These are phyloP conservation scores for Accipiter virgatus DNA, from an alignment of 2,113 vertebrate species.

Conservation along the genomic window DNA sequence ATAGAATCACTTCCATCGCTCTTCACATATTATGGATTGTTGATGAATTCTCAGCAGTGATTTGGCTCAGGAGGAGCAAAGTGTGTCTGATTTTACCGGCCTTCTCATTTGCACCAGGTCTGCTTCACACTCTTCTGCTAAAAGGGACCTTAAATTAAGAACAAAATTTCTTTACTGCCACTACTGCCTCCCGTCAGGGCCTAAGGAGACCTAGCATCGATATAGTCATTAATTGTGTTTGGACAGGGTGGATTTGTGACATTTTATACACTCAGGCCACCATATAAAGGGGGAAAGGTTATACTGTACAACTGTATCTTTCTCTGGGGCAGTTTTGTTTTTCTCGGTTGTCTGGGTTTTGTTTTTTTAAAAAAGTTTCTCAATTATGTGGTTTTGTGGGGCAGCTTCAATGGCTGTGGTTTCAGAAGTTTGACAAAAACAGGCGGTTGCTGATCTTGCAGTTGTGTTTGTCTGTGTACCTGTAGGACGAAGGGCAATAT, in stretches of 20 bases:
- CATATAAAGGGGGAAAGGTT: background rate
- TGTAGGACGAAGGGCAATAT: background rate
- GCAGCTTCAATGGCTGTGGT: background rate
- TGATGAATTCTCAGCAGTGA: slow-evolving; percentile 49
- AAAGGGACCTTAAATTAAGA: background rate
- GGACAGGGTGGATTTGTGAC: background rate
- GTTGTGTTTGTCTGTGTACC: slow-evolving; percentile 43
- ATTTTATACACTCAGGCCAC: background rate
- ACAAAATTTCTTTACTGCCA: background rate
- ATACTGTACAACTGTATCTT: background rate
- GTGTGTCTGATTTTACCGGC: background rate
- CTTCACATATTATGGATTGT: background rate
- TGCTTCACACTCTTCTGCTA: background rate
- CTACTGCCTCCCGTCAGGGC: background rate
- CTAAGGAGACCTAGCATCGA: background rate
- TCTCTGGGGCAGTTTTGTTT: background rate
- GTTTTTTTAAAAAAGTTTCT: background rate
- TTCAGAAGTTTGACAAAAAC: slow-evolving; percentile 10
- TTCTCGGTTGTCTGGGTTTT: background rate
- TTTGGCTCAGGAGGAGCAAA: background rate
- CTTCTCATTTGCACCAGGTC: slow-evolving; percentile 22
- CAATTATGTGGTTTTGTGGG: background rate
- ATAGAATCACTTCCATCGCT: slow-evolving; percentile 8
- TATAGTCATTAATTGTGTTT: background rate
- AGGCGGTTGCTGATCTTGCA: slow-evolving; percentile 30